A percentile compares a stretch with the other conserved stretches of the same genome.
Conservation (phyloP, 35 echinoderm and acorn worm genomes). For the Ptychodera flava region DNA sequence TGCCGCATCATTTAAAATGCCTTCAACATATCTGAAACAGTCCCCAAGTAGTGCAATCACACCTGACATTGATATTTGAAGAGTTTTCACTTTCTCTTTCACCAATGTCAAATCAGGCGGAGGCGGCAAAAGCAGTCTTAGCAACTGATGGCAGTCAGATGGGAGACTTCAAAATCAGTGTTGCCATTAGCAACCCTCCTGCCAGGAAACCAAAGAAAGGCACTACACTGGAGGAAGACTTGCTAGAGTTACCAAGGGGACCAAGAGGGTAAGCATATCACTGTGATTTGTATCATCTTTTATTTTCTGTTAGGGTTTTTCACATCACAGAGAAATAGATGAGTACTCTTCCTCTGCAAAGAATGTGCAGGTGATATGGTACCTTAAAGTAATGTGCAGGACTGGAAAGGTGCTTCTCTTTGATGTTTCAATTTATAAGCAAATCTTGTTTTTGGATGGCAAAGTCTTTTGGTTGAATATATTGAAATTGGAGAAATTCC, state of each 20-base stretch:
- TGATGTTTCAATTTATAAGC: no score
- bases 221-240: slow-evolving; percentile 1
- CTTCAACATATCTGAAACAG: no score
- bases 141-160: slow-evolving; percentile 66
- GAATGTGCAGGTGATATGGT: neutral
- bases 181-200: slow-evolving; percentile 98
- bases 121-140: slow-evolving; percentile 73
- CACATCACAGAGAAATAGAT: neutral
- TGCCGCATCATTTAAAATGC: no score
- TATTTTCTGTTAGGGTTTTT: slow-evolving; percentile 3
- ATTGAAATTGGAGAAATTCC: no score
- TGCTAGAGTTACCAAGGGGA: neutral
- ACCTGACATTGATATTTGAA: neutral
- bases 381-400: no score
- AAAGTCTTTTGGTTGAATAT: no score
- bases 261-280: neutral
- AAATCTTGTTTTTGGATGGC: no score
- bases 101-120: no score
- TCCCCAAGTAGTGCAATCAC: neutral
- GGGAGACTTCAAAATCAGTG: slow-evolving; percentile 60
- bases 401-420: no score
- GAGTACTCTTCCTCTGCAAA: neutral
- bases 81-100: neutral
- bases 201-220: slow-evolving; percentile 40
- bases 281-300: slow-evolving; percentile 74